A percentile compares a stretch with the other conserved stretches of the same genome.
These are phyloP conservation scores for Oxystoma pomonae DNA, from an alignment of 2,888 invertebrate species.

Conservation along the genomic window DNA sequence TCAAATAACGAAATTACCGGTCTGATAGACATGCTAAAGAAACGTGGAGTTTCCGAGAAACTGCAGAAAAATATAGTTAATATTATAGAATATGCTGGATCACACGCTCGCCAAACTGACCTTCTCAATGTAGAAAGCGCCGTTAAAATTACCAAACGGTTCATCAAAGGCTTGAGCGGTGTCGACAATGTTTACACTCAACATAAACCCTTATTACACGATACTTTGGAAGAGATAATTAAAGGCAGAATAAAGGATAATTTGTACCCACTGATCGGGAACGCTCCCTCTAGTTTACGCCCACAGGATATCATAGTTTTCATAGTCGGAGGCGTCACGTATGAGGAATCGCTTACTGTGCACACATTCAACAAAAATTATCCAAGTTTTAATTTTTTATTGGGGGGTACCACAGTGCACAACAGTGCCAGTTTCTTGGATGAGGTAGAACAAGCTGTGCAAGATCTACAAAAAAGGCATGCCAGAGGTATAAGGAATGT, in stretches of 20 bases:
- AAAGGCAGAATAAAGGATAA: slow-evolving; percentile 87
- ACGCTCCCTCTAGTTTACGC: slow-evolving; percentile 55
- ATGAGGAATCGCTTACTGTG: slow-evolving; percentile 88
- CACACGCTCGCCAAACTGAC: slow-evolving; percentile 75
- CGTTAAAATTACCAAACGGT: slow-evolving; percentile 85
- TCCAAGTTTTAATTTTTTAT: slow-evolving; percentile 69
- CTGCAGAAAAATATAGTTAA: slow-evolving; percentile 56
- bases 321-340: slow-evolving; percentile 93
- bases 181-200: slow-evolving; percentile 99
- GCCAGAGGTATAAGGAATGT: slow-evolving; percentile 38
- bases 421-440: slow-evolving; percentile 79
- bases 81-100: slow-evolving; percentile 81
- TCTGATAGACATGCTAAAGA: slow-evolving; percentile 69
- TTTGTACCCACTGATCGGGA: slow-evolving; percentile 78
- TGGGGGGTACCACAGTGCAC: slow-evolving; percentile 91
- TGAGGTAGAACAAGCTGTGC: slow-evolving; percentile 61
- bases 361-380: slow-evolving; percentile 74
- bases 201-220: slow-evolving; percentile 88
- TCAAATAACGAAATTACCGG: slow-evolving; percentile 77
- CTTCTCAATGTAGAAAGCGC: slow-evolving; percentile 79
- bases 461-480: slow-evolving; percentile 54
- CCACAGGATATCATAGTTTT: slow-evolving; percentile 95
- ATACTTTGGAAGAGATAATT: slow-evolving; percentile 81
- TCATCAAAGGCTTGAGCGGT: slow-evolving; percentile 86
- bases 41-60: slow-evolving; percentile 65